These are phyloP conservation scores for Nesogale talazaci DNA, from an alignment of 2,113 vertebrate species.

Conservation along the genomic window DNA sequence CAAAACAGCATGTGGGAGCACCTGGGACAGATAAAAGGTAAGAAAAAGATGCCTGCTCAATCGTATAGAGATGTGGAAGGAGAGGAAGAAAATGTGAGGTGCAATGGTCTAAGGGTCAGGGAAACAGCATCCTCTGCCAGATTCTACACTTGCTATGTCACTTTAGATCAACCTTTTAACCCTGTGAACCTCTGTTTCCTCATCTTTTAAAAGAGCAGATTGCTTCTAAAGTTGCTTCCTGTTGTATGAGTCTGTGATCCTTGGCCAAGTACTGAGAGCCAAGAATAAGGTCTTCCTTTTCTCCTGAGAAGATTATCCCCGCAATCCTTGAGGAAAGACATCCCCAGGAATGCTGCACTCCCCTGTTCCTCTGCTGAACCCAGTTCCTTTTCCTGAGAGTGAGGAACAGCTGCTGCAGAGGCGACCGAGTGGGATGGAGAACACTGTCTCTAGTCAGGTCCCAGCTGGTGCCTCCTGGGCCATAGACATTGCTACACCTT, in stretches of 20 bases:
- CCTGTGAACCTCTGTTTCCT: not conserved
- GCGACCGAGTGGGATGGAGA: not conserved
- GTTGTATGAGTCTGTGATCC: not conserved
- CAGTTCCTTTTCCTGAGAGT: not conserved
- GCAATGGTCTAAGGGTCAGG: not conserved
- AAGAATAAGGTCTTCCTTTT: not conserved
- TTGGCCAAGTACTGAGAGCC: constrained; percentile 22
- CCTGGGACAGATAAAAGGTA: not conserved
- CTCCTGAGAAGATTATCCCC: not conserved
- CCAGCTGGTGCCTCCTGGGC: not conserved
- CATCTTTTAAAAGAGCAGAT: not conserved
- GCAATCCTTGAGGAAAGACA: not conserved
- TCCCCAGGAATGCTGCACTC: not conserved
- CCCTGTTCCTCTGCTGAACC: not conserved
- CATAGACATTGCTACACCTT: not conserved
- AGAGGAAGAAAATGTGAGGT: not conserved
- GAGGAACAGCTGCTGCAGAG: not conserved
- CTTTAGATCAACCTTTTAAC: not conserved
- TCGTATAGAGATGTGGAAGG: not conserved
- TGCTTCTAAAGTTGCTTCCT: not conserved
- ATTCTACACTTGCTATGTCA: not conserved
- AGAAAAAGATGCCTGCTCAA: not conserved
- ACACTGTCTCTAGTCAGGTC: not conserved
- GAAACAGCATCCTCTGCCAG: not conserved
- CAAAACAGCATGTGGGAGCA: not conserved